Evolutionary conservation across 2,113 vertebrate species (phyloP).

Genomic region (Colossoma macropomum): DNA sequence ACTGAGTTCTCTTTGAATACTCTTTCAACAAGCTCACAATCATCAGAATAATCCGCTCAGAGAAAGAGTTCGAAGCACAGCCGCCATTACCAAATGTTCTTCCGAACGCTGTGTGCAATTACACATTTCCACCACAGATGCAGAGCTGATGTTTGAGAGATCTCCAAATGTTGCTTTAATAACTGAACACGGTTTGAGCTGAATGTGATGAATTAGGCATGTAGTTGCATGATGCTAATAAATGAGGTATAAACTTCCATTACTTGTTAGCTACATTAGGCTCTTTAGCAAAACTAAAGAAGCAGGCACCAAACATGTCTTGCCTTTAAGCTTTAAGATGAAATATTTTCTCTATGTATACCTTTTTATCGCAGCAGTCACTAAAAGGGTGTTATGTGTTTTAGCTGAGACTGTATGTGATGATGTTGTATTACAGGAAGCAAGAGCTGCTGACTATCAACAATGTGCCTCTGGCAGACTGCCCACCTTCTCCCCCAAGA

Average conservation of each 20-base stretch:
- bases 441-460: conserved; percentile 87
- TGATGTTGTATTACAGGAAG: conserved; percentile 80
- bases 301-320: background rate
- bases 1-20: no score
- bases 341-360: background rate
- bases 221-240: background rate
- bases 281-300: background rate
- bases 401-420: conserved; percentile 5
- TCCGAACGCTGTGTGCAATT: no score
- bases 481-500: conserved; percentile 86
- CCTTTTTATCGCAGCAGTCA: background rate
- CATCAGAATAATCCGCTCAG: no score
- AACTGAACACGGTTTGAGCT: no score
- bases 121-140: no score
- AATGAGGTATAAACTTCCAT: background rate
- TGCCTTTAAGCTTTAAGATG: background rate
- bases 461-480: conserved; percentile 79
- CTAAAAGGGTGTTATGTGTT: background rate
- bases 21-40: no score
- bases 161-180: no score
- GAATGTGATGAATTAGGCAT: background rate
- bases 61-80: no score
- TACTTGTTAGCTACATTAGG: background rate
- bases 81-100: no score
- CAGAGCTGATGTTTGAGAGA: no score